Conservation (phyloP, 2,797 vertebrate genomes). For the Ispidina picta region DNA sequence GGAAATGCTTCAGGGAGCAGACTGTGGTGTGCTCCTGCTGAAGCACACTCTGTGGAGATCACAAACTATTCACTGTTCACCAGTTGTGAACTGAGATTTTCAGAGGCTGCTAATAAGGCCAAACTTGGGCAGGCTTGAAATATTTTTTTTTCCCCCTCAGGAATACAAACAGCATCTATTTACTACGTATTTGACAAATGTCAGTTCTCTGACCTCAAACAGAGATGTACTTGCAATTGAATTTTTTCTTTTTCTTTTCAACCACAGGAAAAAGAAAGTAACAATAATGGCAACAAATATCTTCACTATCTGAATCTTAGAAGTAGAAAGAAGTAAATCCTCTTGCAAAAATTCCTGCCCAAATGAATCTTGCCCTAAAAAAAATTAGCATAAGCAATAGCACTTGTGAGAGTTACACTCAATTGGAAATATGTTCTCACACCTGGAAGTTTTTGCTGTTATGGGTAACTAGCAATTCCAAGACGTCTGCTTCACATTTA, state of each 20-base stretch:
- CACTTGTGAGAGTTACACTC: not conserved
- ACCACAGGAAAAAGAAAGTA: not conserved
- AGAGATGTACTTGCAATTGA: not conserved
- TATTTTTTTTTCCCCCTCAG: accelerated
- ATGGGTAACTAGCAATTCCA: not conserved
- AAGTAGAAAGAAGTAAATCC: not conserved
- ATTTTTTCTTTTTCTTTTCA: not conserved
- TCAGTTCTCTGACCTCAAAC: not conserved
- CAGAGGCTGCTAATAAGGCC: not conserved
- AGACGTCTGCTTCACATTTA: not conserved
- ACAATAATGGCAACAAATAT: not conserved
- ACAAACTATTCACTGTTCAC: not conserved
- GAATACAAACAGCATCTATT: not conserved
- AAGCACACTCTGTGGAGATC: not conserved
- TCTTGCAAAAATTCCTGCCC: not conserved
- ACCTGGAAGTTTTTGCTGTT: not conserved
- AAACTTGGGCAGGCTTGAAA: not conserved
- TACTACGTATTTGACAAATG: not conserved
- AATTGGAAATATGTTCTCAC: not conserved
- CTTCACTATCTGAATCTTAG: not conserved
- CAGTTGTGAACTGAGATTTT: not conserved
- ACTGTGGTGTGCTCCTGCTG: not conserved
- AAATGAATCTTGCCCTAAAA: not conserved
- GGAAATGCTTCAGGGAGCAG: not conserved
- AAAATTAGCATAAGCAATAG: not conserved